Percentiles rank a stretch among this genome's conserved stretches.
These are phyloP conservation scores for Tor tambroides DNA, from an alignment of 2,113 vertebrate species.

Conservation along the genomic window DNA sequence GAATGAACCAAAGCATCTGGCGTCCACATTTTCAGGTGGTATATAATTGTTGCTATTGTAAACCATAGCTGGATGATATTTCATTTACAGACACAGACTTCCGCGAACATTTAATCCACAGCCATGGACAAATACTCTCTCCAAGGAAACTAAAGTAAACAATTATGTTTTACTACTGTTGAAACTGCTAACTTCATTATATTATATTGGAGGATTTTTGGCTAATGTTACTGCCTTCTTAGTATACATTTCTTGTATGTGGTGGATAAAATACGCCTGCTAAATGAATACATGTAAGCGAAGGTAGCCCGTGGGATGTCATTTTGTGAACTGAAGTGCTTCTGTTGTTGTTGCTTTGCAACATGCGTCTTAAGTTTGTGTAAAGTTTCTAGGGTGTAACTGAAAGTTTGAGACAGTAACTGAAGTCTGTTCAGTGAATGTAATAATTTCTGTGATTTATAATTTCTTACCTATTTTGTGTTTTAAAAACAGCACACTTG, in stretches of 20 bases:
- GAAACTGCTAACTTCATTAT: neutral
- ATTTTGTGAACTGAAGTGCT: neutral
- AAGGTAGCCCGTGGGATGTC: neutral
- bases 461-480: neutral
- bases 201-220: neutral
- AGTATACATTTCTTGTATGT: neutral
- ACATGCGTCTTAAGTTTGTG: constrained; percentile 1
- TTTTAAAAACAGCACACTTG: neutral
- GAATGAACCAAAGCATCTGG: neutral
- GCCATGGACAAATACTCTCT: neutral
- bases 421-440: neutral
- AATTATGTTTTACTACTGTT: neutral
- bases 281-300: neutral
- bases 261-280: neutral
- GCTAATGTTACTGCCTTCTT: neutral
- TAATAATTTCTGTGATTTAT: neutral
- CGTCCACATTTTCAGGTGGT: too few relatives aligned
- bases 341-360: constrained; percentile 20
- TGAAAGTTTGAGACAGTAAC: neutral
- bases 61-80: neutral
- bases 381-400: constrained; percentile 2
- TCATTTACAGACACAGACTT: neutral
- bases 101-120: neutral
- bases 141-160: neutral
- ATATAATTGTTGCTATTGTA: neutral